phyloP scores from a whole-genome alignment of 1,140 invertebrate genomes.

The Bactericera cockerelli region DNA sequence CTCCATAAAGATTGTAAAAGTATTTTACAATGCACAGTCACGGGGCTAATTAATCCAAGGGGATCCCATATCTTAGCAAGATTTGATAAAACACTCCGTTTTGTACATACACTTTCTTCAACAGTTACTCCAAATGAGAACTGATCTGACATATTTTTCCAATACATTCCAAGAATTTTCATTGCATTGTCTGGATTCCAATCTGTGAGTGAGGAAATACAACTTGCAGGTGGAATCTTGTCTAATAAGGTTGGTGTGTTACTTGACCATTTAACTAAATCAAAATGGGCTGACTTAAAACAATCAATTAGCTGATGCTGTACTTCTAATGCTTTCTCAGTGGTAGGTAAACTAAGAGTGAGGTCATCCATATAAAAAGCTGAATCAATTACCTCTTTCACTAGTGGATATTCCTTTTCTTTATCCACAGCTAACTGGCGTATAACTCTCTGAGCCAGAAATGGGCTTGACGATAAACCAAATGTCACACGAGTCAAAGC shows the following conservation, averaged over 20 bases:
- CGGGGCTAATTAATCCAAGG: conserved; percentile 21
- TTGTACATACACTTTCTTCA: background rate
- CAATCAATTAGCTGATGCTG: background rate
- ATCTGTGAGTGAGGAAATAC: background rate
- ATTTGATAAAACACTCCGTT: conserved; percentile 15
- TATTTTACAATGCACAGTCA: conserved; percentile 19
- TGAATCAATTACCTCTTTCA: background rate
- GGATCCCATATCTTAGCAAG: conserved; percentile 24
- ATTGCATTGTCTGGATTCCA: background rate
- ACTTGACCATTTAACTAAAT: background rate
- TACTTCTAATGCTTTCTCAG: background rate
- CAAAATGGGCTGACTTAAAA: background rate
- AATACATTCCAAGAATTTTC: background rate
- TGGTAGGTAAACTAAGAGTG: background rate
- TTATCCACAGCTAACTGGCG: background rate
- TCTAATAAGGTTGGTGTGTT: background rate
- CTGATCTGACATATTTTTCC: background rate
- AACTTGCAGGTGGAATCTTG: background rate
- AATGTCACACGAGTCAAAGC: background rate
- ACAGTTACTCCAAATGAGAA: background rate
- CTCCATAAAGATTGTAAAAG: conserved; percentile 19
- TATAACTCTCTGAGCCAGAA: background rate
- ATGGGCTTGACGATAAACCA: background rate
- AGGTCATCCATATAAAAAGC: background rate
- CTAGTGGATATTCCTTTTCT: background rate